Evolutionary conservation across 2,888 invertebrate species (phyloP), one percentile per base, ranked within the genome.

Genomic region (Odontothrips loti): DNA sequence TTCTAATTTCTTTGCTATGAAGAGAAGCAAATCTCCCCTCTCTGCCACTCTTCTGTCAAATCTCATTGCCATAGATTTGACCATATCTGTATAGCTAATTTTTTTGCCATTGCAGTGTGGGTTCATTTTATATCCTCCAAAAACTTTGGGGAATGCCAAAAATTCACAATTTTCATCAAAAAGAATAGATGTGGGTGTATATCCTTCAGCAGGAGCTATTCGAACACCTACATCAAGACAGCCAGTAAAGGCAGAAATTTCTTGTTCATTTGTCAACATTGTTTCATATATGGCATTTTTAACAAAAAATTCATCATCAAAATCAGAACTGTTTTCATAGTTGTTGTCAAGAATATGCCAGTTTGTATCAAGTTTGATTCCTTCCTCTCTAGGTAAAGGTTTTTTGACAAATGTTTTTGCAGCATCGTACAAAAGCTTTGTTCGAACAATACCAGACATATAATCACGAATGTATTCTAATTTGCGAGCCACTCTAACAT

Each of bases 41-140:
- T 58, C 81, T n/a, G 81, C 81, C 75, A 81, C 80, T 79, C 82
- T 80, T 80, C 82, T 75, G 79, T 83, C 82, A 29, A 80, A 82
- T 80, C 82, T 82, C 81, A 82, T 81, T 51, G 82, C 81, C 83
- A 83, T 83, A 34, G 83, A 83, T 82, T 83, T 83, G 48, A 81
- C 82, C 51, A 82, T 81, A 80, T 83, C 79, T 79, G 81, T 29
- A 79, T 78, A 68, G 11, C 68, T 80, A 47, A 81, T 80, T 79
- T 79, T 83, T 63, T 9, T 68, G 81, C 9, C 9, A 1, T 51
- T 6, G 17, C 17, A 51, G 12, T 51, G 78, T 80, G 81, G 12
- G 47, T 80, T 81, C 81, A 75, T 68, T 79, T 81, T 80, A 51
- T 82, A 43, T 3, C 81, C 82, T 75, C 79, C 82, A 79, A 81